phyloP scores from a whole-genome alignment of 2,113 vertebrate genomes.

The Bettongia penicillata region DNA sequence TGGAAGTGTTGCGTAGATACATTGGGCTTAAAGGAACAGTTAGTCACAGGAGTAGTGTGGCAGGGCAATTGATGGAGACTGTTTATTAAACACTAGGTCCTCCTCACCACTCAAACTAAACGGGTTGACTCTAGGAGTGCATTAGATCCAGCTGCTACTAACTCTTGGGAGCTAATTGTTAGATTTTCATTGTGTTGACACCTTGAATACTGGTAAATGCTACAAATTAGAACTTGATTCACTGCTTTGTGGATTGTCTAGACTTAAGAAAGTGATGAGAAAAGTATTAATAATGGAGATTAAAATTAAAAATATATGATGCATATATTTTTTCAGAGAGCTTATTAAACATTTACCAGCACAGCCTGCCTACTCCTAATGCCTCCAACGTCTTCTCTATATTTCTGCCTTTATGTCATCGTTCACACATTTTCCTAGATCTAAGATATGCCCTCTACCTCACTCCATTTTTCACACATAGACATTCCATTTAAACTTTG shows the following conservation, averaged over 20 bases:
- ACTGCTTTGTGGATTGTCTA: neutral
- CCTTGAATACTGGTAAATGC: neutral
- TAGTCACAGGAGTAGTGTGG: neutral
- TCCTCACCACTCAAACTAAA: neutral
- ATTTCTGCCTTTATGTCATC: neutral
- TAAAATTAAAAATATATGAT: neutral
- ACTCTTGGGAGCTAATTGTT: neutral
- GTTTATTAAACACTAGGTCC: neutral
- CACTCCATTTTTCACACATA: neutral
- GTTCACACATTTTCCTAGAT: neutral
- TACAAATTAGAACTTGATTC: neutral
- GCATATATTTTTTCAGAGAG: neutral
- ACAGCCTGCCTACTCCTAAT: neutral
- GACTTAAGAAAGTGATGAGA: neutral
- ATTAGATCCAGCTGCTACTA: neutral
- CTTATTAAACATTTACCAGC: neutral
- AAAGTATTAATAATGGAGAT: neutral
- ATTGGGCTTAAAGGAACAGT: neutral
- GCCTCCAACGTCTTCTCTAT: neutral
- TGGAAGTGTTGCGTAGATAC: neutral
- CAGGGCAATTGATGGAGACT: neutral
- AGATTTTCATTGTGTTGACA: neutral
- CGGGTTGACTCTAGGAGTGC: fast-evolving
- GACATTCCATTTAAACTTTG: neutral
- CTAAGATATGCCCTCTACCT: neutral